Evolutionary conservation across 1,140 invertebrate genomes (phyloP), one percentile per base, ranked within the genome.

Genomic region (Eriosoma lanigerum): DNA sequence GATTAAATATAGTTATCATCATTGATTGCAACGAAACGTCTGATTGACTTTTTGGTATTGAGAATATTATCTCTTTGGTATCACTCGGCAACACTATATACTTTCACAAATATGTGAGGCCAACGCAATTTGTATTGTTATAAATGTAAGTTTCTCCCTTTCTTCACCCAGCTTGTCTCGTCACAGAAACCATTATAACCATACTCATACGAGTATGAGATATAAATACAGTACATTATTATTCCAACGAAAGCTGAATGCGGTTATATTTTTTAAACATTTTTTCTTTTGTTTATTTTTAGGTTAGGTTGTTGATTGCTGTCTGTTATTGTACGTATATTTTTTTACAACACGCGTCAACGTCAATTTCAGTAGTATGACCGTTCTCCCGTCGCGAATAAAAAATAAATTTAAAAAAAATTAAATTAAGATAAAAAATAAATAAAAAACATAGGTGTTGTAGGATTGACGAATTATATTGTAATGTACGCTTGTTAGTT

Each of bases 341-440:
- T 19, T 54, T 54, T 73, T 32, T 73, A 52, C 50, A 54, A 54
- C 26, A 13, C 50, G n/a, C n/a, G 50, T 56, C 26, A 73, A 73
- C 70, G 50, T 73, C 50, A 73, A 73, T 21, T 54, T 56, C 70
- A 73, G 50, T 13, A 26, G 12, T 52, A 9, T 73, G 17, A 29
- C 46, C 8, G 29, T n/a, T 48, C 48, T 68, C 48, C 54, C 38
- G n/a, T 15, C 38, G 24, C 10, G 3, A 52, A 29, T 21, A 38
- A 54, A 72, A 52, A 72, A 56, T n/a, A n/a, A 54, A 54, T 3
- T 6, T 29, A 62, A 44, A 3, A 64, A 38, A 38, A 64, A 38
- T n/a, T 1, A 38, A 6, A 38, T n/a, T n/a, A n/a, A n/a, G n/a
- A n/a, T n/a, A n/a, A n/a, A n/a, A 1, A 38, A 64, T 1, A 54